Evolutionary conservation across 1,140 invertebrate species (phyloP).

Genomic region (Heliconius himera): DNA sequence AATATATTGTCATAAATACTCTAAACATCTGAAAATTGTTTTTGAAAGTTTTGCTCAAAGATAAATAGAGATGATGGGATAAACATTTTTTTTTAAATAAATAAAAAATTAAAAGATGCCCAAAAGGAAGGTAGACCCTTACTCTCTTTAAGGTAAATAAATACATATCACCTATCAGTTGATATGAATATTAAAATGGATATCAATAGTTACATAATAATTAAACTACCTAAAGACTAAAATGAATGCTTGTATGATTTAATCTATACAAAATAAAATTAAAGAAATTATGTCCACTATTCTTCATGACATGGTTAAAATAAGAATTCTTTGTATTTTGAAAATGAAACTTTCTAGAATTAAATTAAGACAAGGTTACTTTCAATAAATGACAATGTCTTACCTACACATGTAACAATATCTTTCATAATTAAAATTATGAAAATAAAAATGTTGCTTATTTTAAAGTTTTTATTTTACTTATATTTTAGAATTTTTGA

Average conservation of each 20-base stretch:
- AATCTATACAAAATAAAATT: not conserved
- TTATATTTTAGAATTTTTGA: not conserved
- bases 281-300: no score
- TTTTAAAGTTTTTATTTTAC: no score
- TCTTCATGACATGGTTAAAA: not conserved
- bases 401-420: no score
- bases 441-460: no score
- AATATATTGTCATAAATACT: not conserved
- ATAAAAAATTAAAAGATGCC: not conserved
- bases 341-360: not conserved
- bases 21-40: not conserved
- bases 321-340: not conserved
- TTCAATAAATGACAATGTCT: not conserved
- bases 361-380: not conserved
- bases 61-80: no score
- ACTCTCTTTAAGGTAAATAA: not conserved
- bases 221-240: not conserved
- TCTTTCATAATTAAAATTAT: no score
- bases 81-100: not conserved
- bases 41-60: not conserved
- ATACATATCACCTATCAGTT: not conserved
- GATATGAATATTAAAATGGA: not conserved
- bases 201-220: conserved; percentile 1
- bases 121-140: no score
- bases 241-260: not conserved